These are phyloP conservation scores for Sebastes steindachneri DNA, from an alignment of 2,797 vertebrate genomes.

Conservation along the genomic window DNA sequence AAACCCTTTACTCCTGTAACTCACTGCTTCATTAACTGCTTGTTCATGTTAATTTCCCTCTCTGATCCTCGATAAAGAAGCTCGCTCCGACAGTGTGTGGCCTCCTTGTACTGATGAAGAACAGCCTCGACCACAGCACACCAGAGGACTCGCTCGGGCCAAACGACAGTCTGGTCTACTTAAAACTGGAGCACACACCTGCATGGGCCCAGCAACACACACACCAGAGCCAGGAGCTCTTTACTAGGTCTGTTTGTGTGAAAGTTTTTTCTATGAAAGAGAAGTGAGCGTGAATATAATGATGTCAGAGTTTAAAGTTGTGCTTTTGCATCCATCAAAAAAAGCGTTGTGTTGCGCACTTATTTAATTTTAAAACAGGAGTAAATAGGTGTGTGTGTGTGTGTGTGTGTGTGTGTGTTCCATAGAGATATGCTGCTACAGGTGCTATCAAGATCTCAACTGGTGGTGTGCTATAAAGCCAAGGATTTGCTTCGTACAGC, in stretches of 20 bases:
- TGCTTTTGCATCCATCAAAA: neutral
- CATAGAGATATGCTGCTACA: slow-evolving; percentile 85
- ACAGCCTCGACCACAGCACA: slow-evolving; percentile 1
- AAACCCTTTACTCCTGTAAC: neutral
- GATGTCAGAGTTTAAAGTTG: neutral
- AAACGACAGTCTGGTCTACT: slow-evolving; percentile 81
- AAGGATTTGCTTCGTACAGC: slow-evolving; percentile 89
- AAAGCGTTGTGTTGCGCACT: neutral
- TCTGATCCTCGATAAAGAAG: slow-evolving; percentile 51
- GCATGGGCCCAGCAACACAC: slow-evolving; percentile 74
- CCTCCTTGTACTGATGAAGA: slow-evolving; percentile 84
- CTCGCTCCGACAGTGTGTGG: slow-evolving; percentile 50
- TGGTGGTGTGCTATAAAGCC: slow-evolving; percentile 90
- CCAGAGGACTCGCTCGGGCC: slow-evolving; percentile 33
- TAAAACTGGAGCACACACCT: slow-evolving; percentile 79
- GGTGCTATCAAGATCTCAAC: slow-evolving; percentile 76
- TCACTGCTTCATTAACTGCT: neutral
- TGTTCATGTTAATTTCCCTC: neutral
- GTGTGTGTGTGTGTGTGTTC: slow-evolving; percentile 5
- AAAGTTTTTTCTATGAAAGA: neutral
- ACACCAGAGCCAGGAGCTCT: slow-evolving; percentile 67
- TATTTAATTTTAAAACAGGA: slow-evolving; percentile 19
- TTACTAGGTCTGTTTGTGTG: slow-evolving; percentile 78
- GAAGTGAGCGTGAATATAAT: neutral
- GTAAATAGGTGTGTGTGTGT: neutral